Evolutionary conservation across 1,140 invertebrate genomes (phyloP).

Genomic region (Galendromus occidentalis): DNA sequence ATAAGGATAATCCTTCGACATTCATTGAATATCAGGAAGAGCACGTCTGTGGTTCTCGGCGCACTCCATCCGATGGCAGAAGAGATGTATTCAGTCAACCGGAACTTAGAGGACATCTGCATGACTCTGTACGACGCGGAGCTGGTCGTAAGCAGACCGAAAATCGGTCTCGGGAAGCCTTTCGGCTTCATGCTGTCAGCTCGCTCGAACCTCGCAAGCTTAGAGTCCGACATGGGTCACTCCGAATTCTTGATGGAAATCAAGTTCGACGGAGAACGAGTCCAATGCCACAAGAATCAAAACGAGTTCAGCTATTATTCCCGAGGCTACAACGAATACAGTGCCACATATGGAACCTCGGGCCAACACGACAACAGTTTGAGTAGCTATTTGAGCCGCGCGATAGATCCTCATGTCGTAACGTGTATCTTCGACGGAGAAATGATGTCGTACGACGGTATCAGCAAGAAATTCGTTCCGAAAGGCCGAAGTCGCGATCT

Average conservation of each 20-base stretch:
- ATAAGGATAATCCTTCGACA: not conserved
- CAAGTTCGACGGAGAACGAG: conserved; percentile 85
- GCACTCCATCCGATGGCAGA: not conserved
- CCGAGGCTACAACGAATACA: conserved; percentile 47
- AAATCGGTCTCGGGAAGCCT: not conserved
- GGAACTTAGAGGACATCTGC: not conserved
- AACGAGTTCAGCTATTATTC: conserved; percentile 72
- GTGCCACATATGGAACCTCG: not conserved
- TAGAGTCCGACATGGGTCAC: not conserved
- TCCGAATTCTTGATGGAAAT: conserved; percentile 37
- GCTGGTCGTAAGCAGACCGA: not conserved
- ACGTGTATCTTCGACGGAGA: conserved; percentile 3
- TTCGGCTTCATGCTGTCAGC: conserved; percentile 8
- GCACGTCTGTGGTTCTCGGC: not conserved
- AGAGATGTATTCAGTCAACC: not conserved
- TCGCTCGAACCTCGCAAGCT: not conserved
- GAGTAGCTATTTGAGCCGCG: not conserved
- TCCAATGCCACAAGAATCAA: conserved; percentile 68
- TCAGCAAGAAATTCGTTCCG: not conserved
- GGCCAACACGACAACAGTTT: not conserved
- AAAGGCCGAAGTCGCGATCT: not conserved
- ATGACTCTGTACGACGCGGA: not conserved
- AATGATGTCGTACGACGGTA: not conserved
- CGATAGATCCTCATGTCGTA: not conserved
- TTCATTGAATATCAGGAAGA: not conserved